Evolutionary conservation across 1,140 invertebrate species (phyloP).

Genomic region (Asobara japonica): DNA sequence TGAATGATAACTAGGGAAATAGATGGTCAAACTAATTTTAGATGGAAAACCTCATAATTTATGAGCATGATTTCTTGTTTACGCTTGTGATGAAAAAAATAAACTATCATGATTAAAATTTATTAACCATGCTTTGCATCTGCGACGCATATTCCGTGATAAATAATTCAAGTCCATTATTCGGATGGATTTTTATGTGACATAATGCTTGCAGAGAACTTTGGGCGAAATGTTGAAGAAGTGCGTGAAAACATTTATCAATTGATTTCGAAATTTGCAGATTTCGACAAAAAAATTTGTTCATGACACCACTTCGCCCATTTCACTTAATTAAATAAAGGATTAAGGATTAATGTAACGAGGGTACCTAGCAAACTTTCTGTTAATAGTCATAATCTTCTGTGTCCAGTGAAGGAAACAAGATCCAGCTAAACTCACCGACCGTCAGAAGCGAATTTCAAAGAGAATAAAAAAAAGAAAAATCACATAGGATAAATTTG

Average conservation of each 20-base stretch:
- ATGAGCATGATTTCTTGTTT: slow-evolving; percentile 4
- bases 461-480: slow-evolving; percentile 48
- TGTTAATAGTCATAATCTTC: slow-evolving; percentile 64
- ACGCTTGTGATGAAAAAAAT: neutral
- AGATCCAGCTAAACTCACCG: slow-evolving; percentile 61
- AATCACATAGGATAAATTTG: slow-evolving; percentile 54
- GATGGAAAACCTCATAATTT: neutral
- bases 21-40: slow-evolving; percentile 10
- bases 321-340: neutral
- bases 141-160: neutral
- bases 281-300: neutral
- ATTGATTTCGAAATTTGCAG: neutral
- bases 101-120: slow-evolving; percentile 11
- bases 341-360: slow-evolving; percentile 37
- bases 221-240: neutral
- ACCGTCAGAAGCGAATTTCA: slow-evolving; percentile 58
- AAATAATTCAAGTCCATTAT: neutral
- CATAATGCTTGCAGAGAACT: neutral
- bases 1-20: neutral
- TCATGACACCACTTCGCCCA: neutral
- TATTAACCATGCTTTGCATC: slow-evolving; percentile 16
- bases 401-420: slow-evolving; percentile 62
- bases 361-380: slow-evolving; percentile 62
- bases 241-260: neutral
- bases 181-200: neutral